Base-by-base conservation (phyloP, 2,888 invertebrate genomes). In the Drosophila picticornis region DNA sequence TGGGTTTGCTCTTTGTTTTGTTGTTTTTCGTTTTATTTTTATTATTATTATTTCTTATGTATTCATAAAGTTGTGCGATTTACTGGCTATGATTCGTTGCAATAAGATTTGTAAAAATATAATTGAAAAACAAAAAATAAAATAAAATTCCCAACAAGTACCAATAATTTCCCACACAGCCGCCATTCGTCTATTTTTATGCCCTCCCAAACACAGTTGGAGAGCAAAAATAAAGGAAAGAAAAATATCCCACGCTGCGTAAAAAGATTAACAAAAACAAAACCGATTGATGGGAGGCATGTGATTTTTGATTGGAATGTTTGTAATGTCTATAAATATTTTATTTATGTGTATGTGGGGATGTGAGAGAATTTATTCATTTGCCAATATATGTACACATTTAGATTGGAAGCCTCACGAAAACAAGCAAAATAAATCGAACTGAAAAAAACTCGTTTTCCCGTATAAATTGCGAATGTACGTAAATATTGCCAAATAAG, bases 161-260 rank as follows among this genome's bases (percentile, higher is more conserved):
- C 16, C 34, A 52, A 52, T 29, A 43, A 34, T 63, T 75, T 75
- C 63, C 38, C 62, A 69, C 32, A 22, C 71, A 40, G 29, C 36
- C 19, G 22, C 62, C 10, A 52, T 67, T 67, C 67, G 38, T 77
- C 59, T 78, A 81, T 77, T 68, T 77, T 64, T 65, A 62, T 46
- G 9, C 46, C 9, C 31, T 34, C 16, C 22, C 29, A 32, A 34
- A 61, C 51, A 43, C 57, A 59, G 72, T 65, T 32, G 65, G 61
- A 57, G 59, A 60, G n/a, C 25, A 56, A 31, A 64, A 50, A 50
- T 7, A 50, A 50, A 51, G 16, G 50, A 40, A 51, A 19, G 46
- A 80, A 53, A 62, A n/a, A 55, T 78, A 55, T 78, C 67, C 60
- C 77, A 70, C 63, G 63, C 81, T 77, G 81, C 65, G 81, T 63